Evolutionary conservation across 2,113 vertebrate genomes (phyloP).

Genomic region (Accipiter virgatus): DNA sequence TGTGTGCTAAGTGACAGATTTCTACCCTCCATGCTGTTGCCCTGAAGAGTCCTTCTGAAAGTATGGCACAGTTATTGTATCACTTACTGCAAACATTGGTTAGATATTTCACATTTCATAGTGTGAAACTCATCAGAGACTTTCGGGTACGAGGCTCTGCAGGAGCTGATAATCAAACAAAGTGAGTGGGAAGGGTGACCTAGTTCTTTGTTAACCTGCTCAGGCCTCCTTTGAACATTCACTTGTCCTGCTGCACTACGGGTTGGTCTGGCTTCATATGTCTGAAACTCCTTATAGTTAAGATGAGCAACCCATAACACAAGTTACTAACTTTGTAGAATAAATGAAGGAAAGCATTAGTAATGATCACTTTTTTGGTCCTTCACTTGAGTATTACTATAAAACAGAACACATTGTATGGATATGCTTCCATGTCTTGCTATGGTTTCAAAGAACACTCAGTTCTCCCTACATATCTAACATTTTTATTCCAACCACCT

Average conservation of each 20-base stretch:
- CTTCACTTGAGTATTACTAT: neutral
- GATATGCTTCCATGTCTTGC: neutral
- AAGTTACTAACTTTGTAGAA: neutral
- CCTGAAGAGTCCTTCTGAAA: neutral
- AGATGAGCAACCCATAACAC: neutral
- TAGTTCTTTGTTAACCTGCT: neutral
- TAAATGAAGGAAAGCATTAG: neutral
- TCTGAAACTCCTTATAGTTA: neutral
- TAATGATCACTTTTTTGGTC: neutral
- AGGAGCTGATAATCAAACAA: neutral
- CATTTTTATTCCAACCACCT: neutral
- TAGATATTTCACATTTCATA: neutral
- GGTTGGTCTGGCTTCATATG: neutral
- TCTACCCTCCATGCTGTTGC: neutral
- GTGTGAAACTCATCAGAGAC: neutral
- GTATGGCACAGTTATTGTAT: neutral
- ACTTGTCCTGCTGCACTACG: neutral
- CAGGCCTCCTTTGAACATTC: neutral
- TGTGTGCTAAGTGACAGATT: neutral
- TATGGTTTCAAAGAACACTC: neutral
- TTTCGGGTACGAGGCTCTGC: fast-evolving
- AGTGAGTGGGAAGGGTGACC: neutral
- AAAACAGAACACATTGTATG: neutral
- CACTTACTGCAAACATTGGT: neutral
- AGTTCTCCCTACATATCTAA: neutral